Evolutionary conservation across 1,140 invertebrate genomes (phyloP).

Genomic region (Ceratoteleas bidentatus): DNA sequence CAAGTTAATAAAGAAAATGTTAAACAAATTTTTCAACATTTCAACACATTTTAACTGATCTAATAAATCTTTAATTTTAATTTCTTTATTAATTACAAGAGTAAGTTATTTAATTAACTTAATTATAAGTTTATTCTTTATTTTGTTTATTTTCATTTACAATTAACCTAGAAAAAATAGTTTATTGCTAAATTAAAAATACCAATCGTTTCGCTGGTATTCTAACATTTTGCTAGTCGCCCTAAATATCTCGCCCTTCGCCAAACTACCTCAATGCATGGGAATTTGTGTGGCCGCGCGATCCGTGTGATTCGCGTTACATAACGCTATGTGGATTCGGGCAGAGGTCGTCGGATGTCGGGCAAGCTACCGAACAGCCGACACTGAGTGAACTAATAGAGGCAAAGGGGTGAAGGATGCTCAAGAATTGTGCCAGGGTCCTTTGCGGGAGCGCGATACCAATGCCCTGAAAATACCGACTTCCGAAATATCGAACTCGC

Average conservation of each 20-base stretch:
- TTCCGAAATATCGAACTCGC: slow-evolving; percentile 46
- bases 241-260: neutral
- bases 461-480: slow-evolving; percentile 52
- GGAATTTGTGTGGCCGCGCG: slow-evolving; percentile 25
- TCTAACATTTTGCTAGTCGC: neutral
- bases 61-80: no score
- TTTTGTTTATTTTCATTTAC: no score
- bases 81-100: no score
- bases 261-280: slow-evolving; percentile 30
- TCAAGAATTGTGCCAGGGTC: slow-evolving; percentile 65
- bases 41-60: no score
- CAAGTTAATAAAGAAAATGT: no score
- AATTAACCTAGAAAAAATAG: no score
- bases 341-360: slow-evolving; percentile 61
- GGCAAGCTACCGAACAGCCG: slow-evolving; percentile 50
- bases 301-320: slow-evolving; percentile 21
- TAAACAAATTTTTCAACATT: no score
- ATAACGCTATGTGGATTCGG: slow-evolving; percentile 54
- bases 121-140: no score
- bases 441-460: slow-evolving; percentile 56
- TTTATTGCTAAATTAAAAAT: no score
- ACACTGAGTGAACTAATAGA: slow-evolving; percentile 58
- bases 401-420: slow-evolving; percentile 65
- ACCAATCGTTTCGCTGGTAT: no score
- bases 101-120: no score